Conservation (phyloP, 37 sponge, comb jelly and placozoan species). For the Chondrosia reniformis region DNA sequence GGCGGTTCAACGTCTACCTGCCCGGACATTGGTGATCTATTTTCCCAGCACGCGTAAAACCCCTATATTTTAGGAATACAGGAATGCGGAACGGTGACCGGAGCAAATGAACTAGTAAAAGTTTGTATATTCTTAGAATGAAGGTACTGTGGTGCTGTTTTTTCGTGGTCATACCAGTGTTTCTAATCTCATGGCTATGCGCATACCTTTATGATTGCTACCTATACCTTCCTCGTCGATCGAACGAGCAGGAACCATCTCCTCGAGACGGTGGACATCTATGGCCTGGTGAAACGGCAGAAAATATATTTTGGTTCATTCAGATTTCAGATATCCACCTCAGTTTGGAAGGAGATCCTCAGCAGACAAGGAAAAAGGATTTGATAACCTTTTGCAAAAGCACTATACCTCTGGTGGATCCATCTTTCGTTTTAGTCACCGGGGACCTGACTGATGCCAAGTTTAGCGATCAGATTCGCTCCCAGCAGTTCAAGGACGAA, state of each 20-base stretch:
- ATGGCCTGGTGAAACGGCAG: conserved; percentile 34
- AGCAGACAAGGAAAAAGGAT: neutral
- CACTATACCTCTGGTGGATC: conserved; percentile 14
- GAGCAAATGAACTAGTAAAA: no score
- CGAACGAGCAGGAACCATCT: neutral
- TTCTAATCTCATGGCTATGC: neutral
- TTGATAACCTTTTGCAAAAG: conserved; percentile 26
- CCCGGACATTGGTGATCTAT: no score
- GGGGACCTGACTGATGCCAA: conserved; percentile 90
- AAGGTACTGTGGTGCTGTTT: neutral
- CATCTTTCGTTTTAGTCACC: conserved; percentile 56
- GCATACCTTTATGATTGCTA: conserved; percentile 17
- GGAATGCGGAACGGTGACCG: no score
- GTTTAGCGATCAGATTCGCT: conserved; percentile 33
- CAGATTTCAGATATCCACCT: conserved; percentile 87
- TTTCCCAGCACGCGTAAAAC: no score
- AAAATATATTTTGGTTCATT: conserved; percentile 81
- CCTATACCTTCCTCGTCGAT: neutral
- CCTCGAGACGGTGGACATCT: conserved; percentile 5
- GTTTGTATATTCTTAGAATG: no score
- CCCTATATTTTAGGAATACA: no score
- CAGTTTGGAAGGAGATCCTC: conserved; percentile 30
- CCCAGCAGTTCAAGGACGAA: conserved; percentile 63
- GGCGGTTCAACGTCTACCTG: no score
- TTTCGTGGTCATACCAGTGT: neutral